Conservation (phyloP, 2,113 vertebrate species). For the Pygoscelis adeliae region DNA sequence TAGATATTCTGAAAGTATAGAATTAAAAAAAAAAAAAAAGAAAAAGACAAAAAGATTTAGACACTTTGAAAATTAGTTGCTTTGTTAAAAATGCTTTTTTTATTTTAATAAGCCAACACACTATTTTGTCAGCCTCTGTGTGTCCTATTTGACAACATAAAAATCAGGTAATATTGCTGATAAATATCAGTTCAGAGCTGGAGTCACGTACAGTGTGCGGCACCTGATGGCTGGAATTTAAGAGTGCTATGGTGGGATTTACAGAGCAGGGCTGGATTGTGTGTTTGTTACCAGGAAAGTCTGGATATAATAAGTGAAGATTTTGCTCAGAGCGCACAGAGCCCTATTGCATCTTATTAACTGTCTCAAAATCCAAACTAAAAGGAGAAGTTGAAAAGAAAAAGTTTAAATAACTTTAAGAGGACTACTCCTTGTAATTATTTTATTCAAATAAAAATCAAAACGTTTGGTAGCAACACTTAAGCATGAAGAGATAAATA, state of each 20-base stretch:
- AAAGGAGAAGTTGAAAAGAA: background rate
- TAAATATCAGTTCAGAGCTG: background rate
- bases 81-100: background rate
- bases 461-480: background rate
- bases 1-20: constrained; percentile 58
- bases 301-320: background rate
- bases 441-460: background rate
- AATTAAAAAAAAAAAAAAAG: background rate
- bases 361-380: background rate
- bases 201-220: background rate
- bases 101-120: background rate
- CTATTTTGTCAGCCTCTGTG: accelerated
- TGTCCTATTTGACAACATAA: background rate
- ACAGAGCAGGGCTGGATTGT: background rate
- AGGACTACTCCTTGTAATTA: background rate
- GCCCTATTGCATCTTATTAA: background rate
- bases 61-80: background rate
- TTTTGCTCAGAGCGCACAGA: background rate
- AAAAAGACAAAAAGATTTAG: background rate
- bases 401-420: background rate
- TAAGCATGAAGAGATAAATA: background rate
- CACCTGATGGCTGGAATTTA: background rate
- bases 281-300: background rate
- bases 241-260: accelerated
- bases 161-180: background rate